Evolutionary conservation across 1,140 invertebrate genomes (phyloP).

Genomic region (Leguminivora glycinivorella): DNA sequence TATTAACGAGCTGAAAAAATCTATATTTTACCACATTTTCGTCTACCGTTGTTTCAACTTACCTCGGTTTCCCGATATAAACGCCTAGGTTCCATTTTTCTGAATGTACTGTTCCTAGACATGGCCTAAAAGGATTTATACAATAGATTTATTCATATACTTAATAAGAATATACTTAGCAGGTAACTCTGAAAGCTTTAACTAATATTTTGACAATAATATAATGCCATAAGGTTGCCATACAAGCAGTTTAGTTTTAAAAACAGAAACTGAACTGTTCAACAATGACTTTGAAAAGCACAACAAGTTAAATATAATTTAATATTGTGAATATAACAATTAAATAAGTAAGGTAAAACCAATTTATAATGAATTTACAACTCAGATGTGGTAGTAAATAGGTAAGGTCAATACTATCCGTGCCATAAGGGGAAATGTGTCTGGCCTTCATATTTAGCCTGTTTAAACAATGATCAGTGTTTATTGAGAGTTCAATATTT

Average conservation of each 20-base stretch:
- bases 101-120: conserved; percentile 9
- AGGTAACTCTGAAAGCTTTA: conserved; percentile 56
- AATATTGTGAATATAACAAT: conserved; percentile 27
- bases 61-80: too few relatives aligned
- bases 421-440: too few relatives aligned
- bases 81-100: neutral
- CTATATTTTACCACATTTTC: too few relatives aligned
- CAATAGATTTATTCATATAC: conserved; percentile 26
- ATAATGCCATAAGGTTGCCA: conserved; percentile 59
- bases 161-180: conserved; percentile 31
- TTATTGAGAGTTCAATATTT: too few relatives aligned
- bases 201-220: conserved; percentile 56
- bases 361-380: neutral
- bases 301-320: conserved; percentile 32
- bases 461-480: too few relatives aligned
- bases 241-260: conserved; percentile 45
- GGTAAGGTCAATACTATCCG: too few relatives aligned
- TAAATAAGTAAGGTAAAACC: neutral
- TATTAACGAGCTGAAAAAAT: too few relatives aligned
- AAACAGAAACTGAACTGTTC: conserved; percentile 18
- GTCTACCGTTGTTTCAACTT: too few relatives aligned
- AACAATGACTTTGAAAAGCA: conserved; percentile 30
- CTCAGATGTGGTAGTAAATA: too few relatives aligned
- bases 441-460: too few relatives aligned
- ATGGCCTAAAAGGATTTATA: conserved; percentile 17